phyloP scores from a whole-genome alignment of 2,888 invertebrate species.

The Hesperia comma region DNA sequence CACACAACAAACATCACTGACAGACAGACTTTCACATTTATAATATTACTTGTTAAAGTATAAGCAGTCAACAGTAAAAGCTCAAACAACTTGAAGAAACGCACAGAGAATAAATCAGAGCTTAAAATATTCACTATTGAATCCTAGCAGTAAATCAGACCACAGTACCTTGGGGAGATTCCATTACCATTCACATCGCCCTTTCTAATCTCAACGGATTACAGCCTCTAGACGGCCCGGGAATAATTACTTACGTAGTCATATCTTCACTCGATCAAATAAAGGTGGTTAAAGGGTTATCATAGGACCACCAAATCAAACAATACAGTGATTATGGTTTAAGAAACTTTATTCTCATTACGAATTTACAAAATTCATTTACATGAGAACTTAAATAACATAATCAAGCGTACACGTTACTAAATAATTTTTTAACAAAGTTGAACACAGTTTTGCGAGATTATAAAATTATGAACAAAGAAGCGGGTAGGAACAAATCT shows the following conservation, averaged over 20 bases:
- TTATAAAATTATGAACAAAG: too few relatives aligned
- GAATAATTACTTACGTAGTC: slow-evolving; percentile 82
- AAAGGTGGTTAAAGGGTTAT: slow-evolving; percentile 57
- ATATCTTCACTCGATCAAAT: slow-evolving; percentile 61
- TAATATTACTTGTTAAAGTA: too few relatives aligned
- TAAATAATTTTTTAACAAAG: too few relatives aligned
- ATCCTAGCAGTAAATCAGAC: slow-evolving; percentile 82
- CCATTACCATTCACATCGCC: slow-evolving; percentile 82
- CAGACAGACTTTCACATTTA: too few relatives aligned
- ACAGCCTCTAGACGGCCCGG: slow-evolving; percentile 76
- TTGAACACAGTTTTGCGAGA: too few relatives aligned
- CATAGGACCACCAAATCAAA: slow-evolving; percentile 52
- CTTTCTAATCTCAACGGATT: slow-evolving; percentile 81
- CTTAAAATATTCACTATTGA: slow-evolving; percentile 83
- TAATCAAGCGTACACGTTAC: too few relatives aligned
- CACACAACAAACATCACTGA: too few relatives aligned
- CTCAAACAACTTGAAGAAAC: slow-evolving; percentile 52
- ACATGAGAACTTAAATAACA: too few relatives aligned
- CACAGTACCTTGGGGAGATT: slow-evolving; percentile 76
- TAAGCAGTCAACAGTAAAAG: too few relatives aligned
- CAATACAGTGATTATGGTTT: slow-evolving; percentile 50
- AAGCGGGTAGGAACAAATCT: too few relatives aligned
- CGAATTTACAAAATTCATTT: too few relatives aligned
- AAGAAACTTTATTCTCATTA: too few relatives aligned
- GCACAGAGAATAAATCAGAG: slow-evolving; percentile 71